Evolutionary conservation across 1,140 invertebrate species (phyloP).

Genomic region (Amyelois transitella): DNA sequence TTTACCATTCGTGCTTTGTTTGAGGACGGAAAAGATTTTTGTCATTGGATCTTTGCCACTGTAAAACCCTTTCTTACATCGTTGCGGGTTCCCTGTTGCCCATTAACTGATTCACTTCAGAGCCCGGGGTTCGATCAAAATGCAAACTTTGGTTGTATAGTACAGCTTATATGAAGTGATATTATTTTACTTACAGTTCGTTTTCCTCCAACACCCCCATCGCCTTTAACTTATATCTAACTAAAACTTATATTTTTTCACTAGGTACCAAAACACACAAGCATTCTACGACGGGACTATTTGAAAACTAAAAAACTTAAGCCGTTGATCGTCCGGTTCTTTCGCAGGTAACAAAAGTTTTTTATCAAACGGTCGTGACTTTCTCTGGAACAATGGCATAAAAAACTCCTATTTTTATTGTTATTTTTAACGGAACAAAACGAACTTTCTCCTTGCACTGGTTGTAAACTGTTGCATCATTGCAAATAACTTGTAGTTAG

Average conservation of each 20-base stretch:
- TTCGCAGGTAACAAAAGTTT: slow-evolving; percentile 51
- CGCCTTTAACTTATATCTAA: neutral
- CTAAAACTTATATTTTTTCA: neutral
- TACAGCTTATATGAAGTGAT: neutral
- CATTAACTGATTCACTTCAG: no score
- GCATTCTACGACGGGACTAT: slow-evolving; percentile 43
- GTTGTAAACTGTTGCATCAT: slow-evolving; percentile 32
- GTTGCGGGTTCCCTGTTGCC: no score
- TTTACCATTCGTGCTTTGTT: no score
- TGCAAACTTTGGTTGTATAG: neutral
- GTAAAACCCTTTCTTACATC: no score
- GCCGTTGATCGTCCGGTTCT: slow-evolving; percentile 40
- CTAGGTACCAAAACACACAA: slow-evolving; percentile 29
- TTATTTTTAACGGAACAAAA: slow-evolving; percentile 27
- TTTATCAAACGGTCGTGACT: slow-evolving; percentile 56
- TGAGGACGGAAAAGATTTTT: no score
- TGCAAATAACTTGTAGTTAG: slow-evolving; percentile 6
- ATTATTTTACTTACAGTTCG: neutral
- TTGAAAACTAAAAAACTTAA: slow-evolving; percentile 61
- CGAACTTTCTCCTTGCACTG: slow-evolving; percentile 51
- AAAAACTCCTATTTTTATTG: slow-evolving; percentile 50
- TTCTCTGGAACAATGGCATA: slow-evolving; percentile 58
- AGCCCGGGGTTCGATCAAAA: no score
- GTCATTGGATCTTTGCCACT: no score
- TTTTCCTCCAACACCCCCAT: neutral